A percentile compares a stretch with the other conserved stretches of the same genome.
Conservation (phyloP, 2,797 vertebrate genomes). For the Coreius guichenoti region DNA sequence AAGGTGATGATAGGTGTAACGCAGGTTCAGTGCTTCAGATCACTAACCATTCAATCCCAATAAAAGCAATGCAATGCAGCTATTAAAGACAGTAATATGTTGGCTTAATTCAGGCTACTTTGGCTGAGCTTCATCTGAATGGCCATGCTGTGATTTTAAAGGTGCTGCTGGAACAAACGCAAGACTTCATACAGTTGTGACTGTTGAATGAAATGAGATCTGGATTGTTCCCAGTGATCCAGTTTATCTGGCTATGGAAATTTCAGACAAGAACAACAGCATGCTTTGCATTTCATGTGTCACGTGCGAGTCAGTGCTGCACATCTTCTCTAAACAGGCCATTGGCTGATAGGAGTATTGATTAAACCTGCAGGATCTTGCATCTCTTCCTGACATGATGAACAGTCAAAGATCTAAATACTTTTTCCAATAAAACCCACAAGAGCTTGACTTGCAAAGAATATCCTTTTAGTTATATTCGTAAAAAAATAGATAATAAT, state of each 20-base stretch:
- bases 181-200: background rate
- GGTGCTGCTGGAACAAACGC: background rate
- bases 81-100: background rate
- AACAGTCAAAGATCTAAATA: background rate
- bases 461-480: background rate
- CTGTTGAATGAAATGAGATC: background rate
- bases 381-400: background rate
- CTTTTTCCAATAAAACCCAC: background rate
- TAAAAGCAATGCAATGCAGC: background rate
- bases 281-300: constrained; percentile 11
- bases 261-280: background rate
- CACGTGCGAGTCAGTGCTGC: background rate
- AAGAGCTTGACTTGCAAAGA: background rate
- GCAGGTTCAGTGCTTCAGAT: background rate
- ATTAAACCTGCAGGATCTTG: background rate
- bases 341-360: background rate
- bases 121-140: no score
- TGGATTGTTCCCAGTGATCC: background rate
- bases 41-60: background rate
- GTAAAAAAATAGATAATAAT: background rate
- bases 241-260: background rate
- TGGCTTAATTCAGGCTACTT: background rate
- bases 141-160: no score
- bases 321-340: background rate
- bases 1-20: background rate